Evolutionary conservation across 2,113 vertebrate species (phyloP), one percentile per base, ranked within the genome.

Genomic region (Nanorana parkeri): DNA sequence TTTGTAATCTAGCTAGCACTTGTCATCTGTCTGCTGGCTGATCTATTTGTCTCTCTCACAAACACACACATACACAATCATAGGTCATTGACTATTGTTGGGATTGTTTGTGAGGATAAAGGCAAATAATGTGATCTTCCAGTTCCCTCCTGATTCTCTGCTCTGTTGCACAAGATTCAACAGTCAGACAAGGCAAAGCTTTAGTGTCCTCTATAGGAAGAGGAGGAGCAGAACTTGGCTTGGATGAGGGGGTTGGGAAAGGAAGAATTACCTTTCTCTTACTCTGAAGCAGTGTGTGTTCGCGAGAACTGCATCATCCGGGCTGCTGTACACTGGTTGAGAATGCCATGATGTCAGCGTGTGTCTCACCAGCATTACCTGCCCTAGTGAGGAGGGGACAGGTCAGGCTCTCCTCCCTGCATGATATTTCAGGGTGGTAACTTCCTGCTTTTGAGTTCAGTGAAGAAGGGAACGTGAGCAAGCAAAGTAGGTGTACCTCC

Each of bases 361-460:
- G 29, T 68, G 19, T 24, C 68, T 60, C 52, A 16, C 52, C 64
- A 51, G 63, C 80, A 60, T 21, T 76, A 83, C 80, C 80, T 83
- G 80, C 80, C 80, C 72, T 51, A 65, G 71, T 29, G 29, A 83
- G 80, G 80, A 83, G 80, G 80, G 80, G 71, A 76, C 80, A 81
- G 80, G 80, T 74, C 61, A 68, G 58, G 52, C n/a, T 83, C 80
- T 72, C 72, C 80, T 83, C 80, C 80, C 80, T 83, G 80, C 71
- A 54, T 83, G 72, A 83, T 76, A 76, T 63, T 83, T 76, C 71
- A 83, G 80, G 80, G 80, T 74, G 80, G 71, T 67, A 76, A 83
- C 80, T 83, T 83, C 80, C 80, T 83, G 80, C 80, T 83, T 83
- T 76, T 23, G 54, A 76, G 63, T 83, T 83, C 68, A 83, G 80